These are phyloP conservation scores for Mungos mungo DNA, from an alignment of 2,113 vertebrate species.

Conservation along the genomic window DNA sequence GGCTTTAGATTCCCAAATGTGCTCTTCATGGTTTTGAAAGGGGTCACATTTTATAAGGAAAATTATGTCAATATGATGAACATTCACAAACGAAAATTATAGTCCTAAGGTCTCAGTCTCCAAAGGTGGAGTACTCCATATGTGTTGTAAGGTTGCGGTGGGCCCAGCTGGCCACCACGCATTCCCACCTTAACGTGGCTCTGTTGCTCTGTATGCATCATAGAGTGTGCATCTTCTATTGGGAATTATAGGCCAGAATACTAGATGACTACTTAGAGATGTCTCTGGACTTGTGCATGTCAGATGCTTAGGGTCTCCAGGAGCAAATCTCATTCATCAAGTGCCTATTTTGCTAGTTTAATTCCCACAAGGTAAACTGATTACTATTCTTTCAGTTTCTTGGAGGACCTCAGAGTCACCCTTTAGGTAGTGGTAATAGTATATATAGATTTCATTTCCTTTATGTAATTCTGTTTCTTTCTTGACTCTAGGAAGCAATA, in stretches of 20 bases:
- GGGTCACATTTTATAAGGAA: neutral
- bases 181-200: neutral
- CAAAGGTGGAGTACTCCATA: neutral
- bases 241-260: neutral
- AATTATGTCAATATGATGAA: neutral
- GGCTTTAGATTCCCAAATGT: neutral
- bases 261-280: neutral
- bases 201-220: neutral
- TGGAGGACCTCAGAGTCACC: neutral
- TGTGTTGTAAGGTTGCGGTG: neutral
- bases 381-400: constrained; percentile 8
- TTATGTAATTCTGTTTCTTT: constrained; percentile 61
- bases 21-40: neutral
- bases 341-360: neutral
- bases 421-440: constrained; percentile 9
- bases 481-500: constrained; percentile 46
- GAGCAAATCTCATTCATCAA: neutral
- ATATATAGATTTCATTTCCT: constrained; percentile 62
- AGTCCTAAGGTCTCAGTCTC: neutral
- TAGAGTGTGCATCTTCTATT: neutral
- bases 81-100: neutral
- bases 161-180: neutral
- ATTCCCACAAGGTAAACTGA: constrained; percentile 19
- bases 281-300: neutral
- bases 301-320: neutral